Conservation (phyloP, 2,113 vertebrate species). For the Phalacrocorax pelagicus region DNA sequence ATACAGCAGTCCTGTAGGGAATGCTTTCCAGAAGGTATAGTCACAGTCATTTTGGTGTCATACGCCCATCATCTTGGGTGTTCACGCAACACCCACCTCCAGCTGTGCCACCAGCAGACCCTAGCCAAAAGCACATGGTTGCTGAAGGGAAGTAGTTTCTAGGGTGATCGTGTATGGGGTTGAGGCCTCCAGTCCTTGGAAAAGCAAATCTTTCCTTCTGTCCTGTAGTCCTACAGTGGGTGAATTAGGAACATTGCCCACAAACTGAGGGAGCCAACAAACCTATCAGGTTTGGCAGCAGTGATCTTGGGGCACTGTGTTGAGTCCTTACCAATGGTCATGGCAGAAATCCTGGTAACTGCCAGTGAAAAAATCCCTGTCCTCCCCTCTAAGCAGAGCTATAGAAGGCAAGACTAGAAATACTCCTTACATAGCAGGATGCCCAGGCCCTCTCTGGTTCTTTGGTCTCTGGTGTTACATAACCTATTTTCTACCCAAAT, state of each 20-base stretch:
- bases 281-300: background rate
- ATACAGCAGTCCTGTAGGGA: background rate
- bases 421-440: background rate
- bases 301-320: background rate
- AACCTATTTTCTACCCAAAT: background rate
- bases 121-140: background rate
- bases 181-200: background rate
- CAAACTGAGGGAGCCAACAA: background rate
- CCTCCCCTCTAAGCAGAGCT: background rate
- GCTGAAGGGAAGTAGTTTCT: background rate
- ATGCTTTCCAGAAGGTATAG: background rate
- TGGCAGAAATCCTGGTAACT: background rate
- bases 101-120: background rate
- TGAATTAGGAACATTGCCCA: background rate
- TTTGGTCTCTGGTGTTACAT: background rate
- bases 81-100: background rate
- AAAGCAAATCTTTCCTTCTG: background rate
- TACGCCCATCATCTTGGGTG: background rate
- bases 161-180: fast-evolving
- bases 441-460: fast-evolving
- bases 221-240: background rate
- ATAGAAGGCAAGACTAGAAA: background rate
- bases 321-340: background rate
- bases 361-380: background rate
- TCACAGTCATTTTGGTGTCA: background rate